Conservation (phyloP, 2,888 invertebrate species). For the Chaitophorus viminalis region DNA sequence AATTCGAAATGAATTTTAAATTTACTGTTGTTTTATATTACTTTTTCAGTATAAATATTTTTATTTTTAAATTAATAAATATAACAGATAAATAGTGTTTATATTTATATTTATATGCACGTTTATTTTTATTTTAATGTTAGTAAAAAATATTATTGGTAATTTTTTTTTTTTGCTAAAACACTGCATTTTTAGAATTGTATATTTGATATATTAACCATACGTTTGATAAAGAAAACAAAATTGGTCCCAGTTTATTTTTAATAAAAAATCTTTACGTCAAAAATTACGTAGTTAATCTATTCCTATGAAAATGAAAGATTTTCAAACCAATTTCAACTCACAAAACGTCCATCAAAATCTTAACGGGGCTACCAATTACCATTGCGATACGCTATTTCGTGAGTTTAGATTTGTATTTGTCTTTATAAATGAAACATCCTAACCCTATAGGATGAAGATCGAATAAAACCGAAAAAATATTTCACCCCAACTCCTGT, state of each 20-base stretch:
- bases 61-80: background rate
- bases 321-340: background rate
- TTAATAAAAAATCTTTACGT: background rate
- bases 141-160: background rate
- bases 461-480: constrained; percentile 27
- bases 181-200: background rate
- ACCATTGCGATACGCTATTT: background rate
- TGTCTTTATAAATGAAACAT: background rate
- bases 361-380: background rate
- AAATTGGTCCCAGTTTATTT: background rate
- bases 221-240: background rate
- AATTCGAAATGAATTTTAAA: background rate
- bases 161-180: background rate
- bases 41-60: background rate
- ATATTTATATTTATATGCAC: background rate
- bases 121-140: background rate
- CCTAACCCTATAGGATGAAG: background rate
- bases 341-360: constrained; percentile 16
- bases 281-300: background rate
- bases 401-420: constrained; percentile 37
- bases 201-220: background rate
- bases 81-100: background rate
- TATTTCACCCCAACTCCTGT: constrained; percentile 13
- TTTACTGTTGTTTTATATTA: constrained; percentile 9
- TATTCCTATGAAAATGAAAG: background rate